Evolutionary conservation across 2,888 invertebrate genomes (phyloP).

Genomic region (Ochropacha duplaris): DNA sequence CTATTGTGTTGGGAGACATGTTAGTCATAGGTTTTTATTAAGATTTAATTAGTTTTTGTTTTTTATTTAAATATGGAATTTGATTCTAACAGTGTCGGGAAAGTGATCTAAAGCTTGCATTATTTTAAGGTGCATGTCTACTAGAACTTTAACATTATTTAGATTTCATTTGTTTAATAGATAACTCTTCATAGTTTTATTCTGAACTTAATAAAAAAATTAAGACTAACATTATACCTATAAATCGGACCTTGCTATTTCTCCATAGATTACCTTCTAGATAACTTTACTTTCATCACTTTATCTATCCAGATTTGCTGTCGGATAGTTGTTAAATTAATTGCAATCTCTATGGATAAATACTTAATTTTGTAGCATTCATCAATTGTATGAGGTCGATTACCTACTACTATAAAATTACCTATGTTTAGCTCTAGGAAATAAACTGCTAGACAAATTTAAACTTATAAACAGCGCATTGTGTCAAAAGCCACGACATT

Average conservation of each 20-base stretch:
- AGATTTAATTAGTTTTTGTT: slow-evolving; percentile 20
- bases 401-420: neutral
- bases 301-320: no score
- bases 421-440: neutral
- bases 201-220: no score
- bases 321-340: neutral
- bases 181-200: no score
- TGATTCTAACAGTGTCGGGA: neutral
- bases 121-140: no score
- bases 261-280: no score
- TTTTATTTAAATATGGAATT: slow-evolving; percentile 9
- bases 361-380: neutral
- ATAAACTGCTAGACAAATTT: neutral
- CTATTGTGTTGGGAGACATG: slow-evolving; percentile 38
- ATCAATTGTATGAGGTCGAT: neutral
- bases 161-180: no score
- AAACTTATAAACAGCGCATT: slow-evolving; percentile 13
- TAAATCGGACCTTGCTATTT: no score
- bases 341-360: no score
- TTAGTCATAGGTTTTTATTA: slow-evolving; percentile 30
- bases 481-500: slow-evolving; percentile 36
- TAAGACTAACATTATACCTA: no score
- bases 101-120: neutral
- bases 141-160: no score
- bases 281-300: no score